A percentile compares a stretch with the other conserved stretches of the same genome.
Evolutionary conservation across 2,797 vertebrate genomes (phyloP).

Genomic region (Gila robusta): DNA sequence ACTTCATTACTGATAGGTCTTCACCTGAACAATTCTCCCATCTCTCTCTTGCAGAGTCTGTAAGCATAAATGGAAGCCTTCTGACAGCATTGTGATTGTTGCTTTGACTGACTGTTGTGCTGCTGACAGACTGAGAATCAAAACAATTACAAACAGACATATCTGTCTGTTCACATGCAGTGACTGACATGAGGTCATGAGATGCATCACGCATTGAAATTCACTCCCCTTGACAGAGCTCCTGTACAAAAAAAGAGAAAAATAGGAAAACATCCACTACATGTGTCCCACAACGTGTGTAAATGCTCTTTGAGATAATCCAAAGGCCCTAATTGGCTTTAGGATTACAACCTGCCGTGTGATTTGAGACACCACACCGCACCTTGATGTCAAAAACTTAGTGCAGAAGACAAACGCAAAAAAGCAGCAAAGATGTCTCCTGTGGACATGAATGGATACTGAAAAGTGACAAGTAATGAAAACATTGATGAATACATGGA

Average conservation of each 20-base stretch:
- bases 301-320: conserved; percentile 45
- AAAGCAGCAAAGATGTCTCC: conserved; percentile 27
- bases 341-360: conserved; percentile 33
- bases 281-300: not conserved
- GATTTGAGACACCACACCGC: conserved; percentile 10
- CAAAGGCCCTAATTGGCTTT: conserved; percentile 48
- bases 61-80: not conserved
- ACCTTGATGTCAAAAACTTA: conserved; percentile 12
- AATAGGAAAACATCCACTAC: not conserved
- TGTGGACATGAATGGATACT: conserved; percentile 46
- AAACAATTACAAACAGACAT: conserved; percentile 31
- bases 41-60: not conserved
- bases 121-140: not conserved
- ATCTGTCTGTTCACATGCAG: conserved; percentile 14
- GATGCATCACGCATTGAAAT: not conserved
- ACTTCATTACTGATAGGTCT: conserved; percentile 12
- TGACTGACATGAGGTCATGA: conserved; percentile 1
- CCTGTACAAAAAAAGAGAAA: not conserved
- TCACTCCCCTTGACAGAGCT: not conserved
- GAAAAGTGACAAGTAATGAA: conserved; percentile 49
- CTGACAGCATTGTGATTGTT: conserved; percentile 26
- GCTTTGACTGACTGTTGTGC: conserved; percentile 7
- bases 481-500: conserved; percentile 56
- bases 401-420: not conserved
- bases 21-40: not conserved